Percentiles rank a stretch among this genome's conserved stretches.
phyloP scores from a whole-genome alignment of 2,797 vertebrate species.

The Perodicticus potto region DNA sequence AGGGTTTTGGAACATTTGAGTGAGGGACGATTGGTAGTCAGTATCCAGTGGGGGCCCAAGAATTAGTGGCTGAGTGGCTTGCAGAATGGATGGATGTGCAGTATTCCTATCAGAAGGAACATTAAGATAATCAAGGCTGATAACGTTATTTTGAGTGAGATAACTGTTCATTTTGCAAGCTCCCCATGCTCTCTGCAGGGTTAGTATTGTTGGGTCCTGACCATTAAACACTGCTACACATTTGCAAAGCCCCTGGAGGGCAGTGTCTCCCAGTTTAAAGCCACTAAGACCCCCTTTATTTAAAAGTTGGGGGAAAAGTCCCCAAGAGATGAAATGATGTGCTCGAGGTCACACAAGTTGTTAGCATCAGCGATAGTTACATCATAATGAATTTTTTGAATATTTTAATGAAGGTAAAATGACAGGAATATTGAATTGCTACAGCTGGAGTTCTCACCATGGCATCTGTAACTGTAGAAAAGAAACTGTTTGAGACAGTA shows the following conservation, averaged over 20 bases:
- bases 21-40: not conserved
- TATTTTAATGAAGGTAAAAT: constrained; percentile 44
- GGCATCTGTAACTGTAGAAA: not conserved
- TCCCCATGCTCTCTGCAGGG: not conserved
- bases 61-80: not conserved
- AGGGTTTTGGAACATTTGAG: not conserved
- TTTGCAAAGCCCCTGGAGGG: not conserved
- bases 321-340: not conserved
- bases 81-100: not conserved
- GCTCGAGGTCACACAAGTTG: not conserved
- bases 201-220: not conserved
- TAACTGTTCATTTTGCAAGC: not conserved
- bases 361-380: not conserved
- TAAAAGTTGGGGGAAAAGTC: not conserved
- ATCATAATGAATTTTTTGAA: not conserved
- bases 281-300: not conserved
- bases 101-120: not conserved
- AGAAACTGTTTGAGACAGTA: not conserved
- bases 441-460: not conserved
- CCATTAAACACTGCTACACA: not conserved
- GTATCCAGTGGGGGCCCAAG: not conserved
- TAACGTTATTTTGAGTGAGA: not conserved
- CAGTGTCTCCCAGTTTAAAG: not conserved
- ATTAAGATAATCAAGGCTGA: not conserved
- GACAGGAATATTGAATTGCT: not conserved